Base-by-base conservation (phyloP, 2,797 vertebrate species). In the Cirrhinus mrigala region DNA sequence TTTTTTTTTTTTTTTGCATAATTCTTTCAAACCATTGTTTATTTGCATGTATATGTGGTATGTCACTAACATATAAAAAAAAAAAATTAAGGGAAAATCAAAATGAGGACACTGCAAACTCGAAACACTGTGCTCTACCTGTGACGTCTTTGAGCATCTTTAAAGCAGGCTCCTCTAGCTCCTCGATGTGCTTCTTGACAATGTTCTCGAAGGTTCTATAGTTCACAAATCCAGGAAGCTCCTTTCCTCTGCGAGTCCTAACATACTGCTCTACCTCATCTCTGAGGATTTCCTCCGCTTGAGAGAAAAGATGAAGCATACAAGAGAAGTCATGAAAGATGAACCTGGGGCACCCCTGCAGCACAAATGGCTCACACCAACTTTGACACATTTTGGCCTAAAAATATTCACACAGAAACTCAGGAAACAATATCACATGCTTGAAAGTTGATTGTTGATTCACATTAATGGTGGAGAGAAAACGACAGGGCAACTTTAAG, bases 171-270 rank as follows among this genome's bases (percentile, higher is more conserved):
- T 91, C 87, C 56, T 95, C 93, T 85, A 95, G 82, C 0, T 29
- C 6, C 1, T 15, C 1, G 14, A 96, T 82, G 20, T 94, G 91
- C 1, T 91, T 58, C 81, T 86, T 94, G 24, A 95, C 20, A 2
- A 96, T 91, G 1, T 82, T 89, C 82, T 96, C 95, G 73, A 96
- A 95, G 0, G 90, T 93, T 68, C 16, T 93, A 64, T 94, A 95
- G 68, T 90, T 96, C 84, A 87, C 85, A 85, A 96, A 96, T 0
- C 94, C 94, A 0, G 93, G 93, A 70, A 96, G 92, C 84, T 95
- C 95, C 81, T 92, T 81, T 6, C 95, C 95, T 11, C 93, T 93
- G 56, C 90, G 91, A 15, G 64, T 90, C 0, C 81, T 87, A 83
- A 93, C 91, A 0, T 93, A 95, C 46, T 82, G 87, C n/a, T 20